Percentiles rank a stretch among this genome's conserved stretches.
Evolutionary conservation across 2,797 vertebrate species (phyloP).

Genomic region (Fistularia tabacaria): DNA sequence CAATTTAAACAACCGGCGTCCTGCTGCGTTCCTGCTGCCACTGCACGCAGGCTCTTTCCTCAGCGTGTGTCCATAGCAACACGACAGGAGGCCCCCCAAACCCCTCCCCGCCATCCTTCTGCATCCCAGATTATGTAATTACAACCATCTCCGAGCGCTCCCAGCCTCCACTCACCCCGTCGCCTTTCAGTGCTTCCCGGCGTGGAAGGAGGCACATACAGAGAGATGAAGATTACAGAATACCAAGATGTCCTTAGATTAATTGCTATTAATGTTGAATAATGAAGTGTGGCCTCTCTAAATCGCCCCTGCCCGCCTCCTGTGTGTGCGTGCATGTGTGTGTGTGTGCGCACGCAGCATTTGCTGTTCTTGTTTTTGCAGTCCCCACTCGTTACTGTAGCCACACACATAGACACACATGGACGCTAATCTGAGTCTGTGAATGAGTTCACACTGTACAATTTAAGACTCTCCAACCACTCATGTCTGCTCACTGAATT

Average conservation of each 20-base stretch:
- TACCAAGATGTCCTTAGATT: too few species aligned
- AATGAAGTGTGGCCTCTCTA: neutral
- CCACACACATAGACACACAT: too few species aligned
- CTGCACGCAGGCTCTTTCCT: neutral
- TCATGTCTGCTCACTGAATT: constrained; percentile 23
- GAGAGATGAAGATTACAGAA: too few species aligned
- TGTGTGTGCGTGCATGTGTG: neutral
- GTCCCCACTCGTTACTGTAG: constrained; percentile 27
- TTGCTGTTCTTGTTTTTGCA: constrained; percentile 30
- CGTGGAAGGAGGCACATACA: constrained; percentile 8
- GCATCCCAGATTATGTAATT: constrained; percentile 61
- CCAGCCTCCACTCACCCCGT: neutral
- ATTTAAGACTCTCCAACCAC: constrained; percentile 7
- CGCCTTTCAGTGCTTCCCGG: constrained; percentile 6
- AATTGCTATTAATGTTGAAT: too few species aligned
- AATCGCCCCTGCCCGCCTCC: neutral
- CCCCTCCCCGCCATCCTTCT: constrained; percentile 25
- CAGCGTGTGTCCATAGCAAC: constrained; percentile 52
- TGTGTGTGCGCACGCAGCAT: constrained; percentile 2
- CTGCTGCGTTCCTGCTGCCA: too few species aligned
- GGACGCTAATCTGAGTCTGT: constrained; percentile 25
- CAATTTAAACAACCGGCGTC: too few species aligned
- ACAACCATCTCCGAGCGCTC: constrained; percentile 9
- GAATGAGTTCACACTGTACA: constrained; percentile 39
- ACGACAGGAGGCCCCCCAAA: constrained; percentile 18